Evolutionary conservation across 2,888 invertebrate genomes (phyloP), one percentile per base, ranked within the genome.

Genomic region (Malthinus flaveolus): DNA sequence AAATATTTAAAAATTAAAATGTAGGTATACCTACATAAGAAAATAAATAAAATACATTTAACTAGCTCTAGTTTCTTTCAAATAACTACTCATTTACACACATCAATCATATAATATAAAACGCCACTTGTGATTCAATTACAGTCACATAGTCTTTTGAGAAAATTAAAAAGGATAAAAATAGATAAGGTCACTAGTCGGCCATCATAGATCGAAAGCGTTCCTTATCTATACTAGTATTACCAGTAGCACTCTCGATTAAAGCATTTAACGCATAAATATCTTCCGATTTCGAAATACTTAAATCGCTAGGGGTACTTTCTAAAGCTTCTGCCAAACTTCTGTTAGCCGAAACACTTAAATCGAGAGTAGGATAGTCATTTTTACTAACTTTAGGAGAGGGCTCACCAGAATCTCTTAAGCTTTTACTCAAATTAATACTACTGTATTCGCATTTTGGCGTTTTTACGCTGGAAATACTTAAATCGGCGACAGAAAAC

Each of bases 381-480:
- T 81, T 75, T 74, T 86, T 87, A 3, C 84, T 78, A 46, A 87
- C 78, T 75, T 87, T 88, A 8, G 83, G 68, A 39, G 84, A 83
- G 53, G 81, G 80, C 56, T 86, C 85, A 7, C 66, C 63, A 57
- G 59, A 56, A 55, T 72, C 68, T 32, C 61, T 62, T 3, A 32
- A 44, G 57, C 68, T 64, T 64, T 71, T 72, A 49, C 72, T 74
- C 32, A 75, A 64, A 66, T 75, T 74, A 49, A 76, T 61, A 52
- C 68, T 69, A 42, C 67, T 69, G 47, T 68, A 75, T 48, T 67
- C 64, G 46, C 55, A 45, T 54, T 65, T 82, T 80, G 66, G 82
- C 79, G 50, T 61, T 36, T 66, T 66, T 6, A 68, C 75, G 23
- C 81, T 74, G 0, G 82, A 79, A 73, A 81, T 79, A 65, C 81